These are phyloP conservation scores for Schizopygopsis pylzovi DNA, from an alignment of 2,797 vertebrate species.

Conservation along the genomic window DNA sequence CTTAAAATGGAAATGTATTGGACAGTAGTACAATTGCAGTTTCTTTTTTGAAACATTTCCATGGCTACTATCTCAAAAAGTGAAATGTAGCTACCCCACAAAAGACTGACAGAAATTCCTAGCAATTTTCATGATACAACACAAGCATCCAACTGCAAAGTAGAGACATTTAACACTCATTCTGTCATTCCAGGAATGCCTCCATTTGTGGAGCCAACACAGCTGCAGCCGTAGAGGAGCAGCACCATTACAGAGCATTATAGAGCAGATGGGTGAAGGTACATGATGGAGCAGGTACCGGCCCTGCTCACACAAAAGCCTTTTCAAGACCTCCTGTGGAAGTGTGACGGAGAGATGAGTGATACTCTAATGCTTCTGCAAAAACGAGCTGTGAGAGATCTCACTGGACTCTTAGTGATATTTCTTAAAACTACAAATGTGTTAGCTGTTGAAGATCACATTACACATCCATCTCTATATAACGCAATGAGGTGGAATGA, in stretches of 20 bases:
- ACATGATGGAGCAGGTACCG: slow-evolving; percentile 32
- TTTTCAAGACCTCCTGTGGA: slow-evolving; percentile 17
- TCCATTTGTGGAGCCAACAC: slow-evolving; percentile 17
- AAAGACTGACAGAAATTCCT: neutral
- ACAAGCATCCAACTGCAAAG: slow-evolving; percentile 6
- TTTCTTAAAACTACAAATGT: neutral
- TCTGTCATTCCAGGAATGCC: slow-evolving; percentile 37
- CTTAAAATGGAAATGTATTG: too few relatives aligned
- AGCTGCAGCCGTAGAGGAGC: slow-evolving; percentile 2
- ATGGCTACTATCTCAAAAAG: neutral
- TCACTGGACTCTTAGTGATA: neutral
- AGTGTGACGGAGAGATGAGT: slow-evolving; percentile 34
- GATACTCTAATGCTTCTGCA: slow-evolving; percentile 12
- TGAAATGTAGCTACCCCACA: neutral
- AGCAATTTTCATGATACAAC: slow-evolving; percentile 10
- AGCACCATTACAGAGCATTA: slow-evolving; percentile 13
- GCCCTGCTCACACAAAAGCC: slow-evolving; percentile 15
- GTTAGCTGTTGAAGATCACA: neutral
- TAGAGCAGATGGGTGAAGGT: slow-evolving; percentile 8
- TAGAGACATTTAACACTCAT: slow-evolving; percentile 1
- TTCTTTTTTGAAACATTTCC: neutral
- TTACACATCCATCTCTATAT: neutral
- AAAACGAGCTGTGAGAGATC: neutral
- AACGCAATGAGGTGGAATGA: neutral
- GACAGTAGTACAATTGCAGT: neutral